A percentile compares a stretch with the other conserved stretches of the same genome.
These are phyloP conservation scores for Aulostomus chinensis DNA, from an alignment of 2,797 vertebrate species.

Conservation along the genomic window DNA sequence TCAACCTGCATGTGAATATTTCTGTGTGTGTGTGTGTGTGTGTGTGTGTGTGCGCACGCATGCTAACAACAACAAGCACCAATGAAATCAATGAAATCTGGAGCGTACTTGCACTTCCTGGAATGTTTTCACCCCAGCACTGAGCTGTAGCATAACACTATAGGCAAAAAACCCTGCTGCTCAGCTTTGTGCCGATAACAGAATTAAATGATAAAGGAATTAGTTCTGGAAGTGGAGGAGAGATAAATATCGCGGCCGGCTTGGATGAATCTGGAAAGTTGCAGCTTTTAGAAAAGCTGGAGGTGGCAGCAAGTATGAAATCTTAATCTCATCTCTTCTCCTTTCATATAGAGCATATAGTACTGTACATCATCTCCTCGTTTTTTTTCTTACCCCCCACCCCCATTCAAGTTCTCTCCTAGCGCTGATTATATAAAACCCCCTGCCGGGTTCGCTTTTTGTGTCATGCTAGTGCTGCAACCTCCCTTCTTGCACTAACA, in stretches of 20 bases:
- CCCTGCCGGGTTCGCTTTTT: conserved; percentile 28
- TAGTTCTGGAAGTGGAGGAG: conserved; percentile 48
- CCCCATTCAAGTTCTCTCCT: conserved; percentile 33
- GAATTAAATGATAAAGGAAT: conserved; percentile 64
- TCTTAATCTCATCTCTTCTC: conserved; percentile 60
- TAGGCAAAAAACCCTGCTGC: not conserved
- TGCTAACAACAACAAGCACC: not conserved
- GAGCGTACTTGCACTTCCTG: conserved; percentile 30
- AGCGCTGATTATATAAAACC: conserved; percentile 47
- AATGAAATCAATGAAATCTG: conserved; percentile 27
- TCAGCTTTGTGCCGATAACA: conserved; percentile 46
- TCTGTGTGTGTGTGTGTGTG: not conserved
- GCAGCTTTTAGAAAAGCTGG: conserved; percentile 35
- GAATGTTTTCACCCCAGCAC: conserved; percentile 19
- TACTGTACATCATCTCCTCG: conserved; percentile 2
- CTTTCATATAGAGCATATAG: conserved; percentile 20
- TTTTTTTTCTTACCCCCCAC: not conserved
- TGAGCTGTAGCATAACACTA: conserved; percentile 12
- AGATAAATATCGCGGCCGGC: conserved; percentile 31
- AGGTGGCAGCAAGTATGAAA: conserved; percentile 48
- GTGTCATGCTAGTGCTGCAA: not conserved
- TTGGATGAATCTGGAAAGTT: conserved; percentile 17
- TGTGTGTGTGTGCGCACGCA: not conserved
- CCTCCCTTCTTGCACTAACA: not conserved
- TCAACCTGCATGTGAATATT: conserved; percentile 12